Evolutionary conservation across 2,888 invertebrate genomes (phyloP).

Genomic region (Noctuana brunneofusca): DNA sequence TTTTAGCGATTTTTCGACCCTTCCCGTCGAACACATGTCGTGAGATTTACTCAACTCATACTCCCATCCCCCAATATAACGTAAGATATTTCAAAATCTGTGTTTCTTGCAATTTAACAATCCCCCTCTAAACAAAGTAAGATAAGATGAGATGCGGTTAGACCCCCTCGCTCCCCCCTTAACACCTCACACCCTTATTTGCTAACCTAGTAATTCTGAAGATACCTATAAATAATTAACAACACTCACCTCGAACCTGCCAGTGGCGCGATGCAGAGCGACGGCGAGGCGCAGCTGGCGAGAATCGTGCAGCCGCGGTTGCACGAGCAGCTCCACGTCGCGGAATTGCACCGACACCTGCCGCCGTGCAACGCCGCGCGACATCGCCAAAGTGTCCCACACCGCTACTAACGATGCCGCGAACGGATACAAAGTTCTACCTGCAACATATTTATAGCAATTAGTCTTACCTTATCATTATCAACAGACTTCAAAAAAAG

Average conservation of each 20-base stretch:
- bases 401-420: conserved; percentile 87
- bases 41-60: too few species aligned
- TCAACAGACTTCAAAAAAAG: too few species aligned
- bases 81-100: too few species aligned
- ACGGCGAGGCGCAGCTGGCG: conserved; percentile 78
- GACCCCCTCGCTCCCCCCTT: too few species aligned
- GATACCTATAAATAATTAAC: background rate
- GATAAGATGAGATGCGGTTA: too few species aligned
- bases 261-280: conserved; percentile 84
- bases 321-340: conserved; percentile 84
- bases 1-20: too few species aligned
- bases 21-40: too few species aligned
- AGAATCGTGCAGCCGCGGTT: conserved; percentile 82
- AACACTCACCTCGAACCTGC: conserved; percentile 81
- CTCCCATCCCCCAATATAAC: too few species aligned
- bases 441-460: too few species aligned
- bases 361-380: conserved; percentile 75
- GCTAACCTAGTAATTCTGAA: background rate
- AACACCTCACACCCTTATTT: background rate
- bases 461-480: too few species aligned
- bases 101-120: too few species aligned
- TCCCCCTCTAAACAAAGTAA: too few species aligned
- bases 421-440: conserved; percentile 88
- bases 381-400: conserved; percentile 87
- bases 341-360: conserved; percentile 86